phyloP scores from a whole-genome alignment of 2,888 invertebrate species.

The Laothoe populi region DNA sequence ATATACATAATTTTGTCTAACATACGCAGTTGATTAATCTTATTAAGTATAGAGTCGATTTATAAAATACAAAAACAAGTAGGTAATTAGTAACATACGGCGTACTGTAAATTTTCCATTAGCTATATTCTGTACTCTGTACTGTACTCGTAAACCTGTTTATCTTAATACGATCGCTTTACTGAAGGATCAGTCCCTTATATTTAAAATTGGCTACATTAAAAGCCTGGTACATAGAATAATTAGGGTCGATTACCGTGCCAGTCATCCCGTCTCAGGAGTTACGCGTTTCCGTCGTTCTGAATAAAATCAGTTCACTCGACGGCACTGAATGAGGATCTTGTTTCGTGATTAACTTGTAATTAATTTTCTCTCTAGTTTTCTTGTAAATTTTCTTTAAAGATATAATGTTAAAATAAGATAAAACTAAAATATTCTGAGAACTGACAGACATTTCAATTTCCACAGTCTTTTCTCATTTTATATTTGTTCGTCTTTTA shows the following conservation, averaged over 20 bases:
- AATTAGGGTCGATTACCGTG: conserved; percentile 46
- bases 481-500: neutral
- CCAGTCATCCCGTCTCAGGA: conserved; percentile 30
- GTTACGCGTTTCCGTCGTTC: conserved; percentile 24
- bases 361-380: conserved; percentile 11
- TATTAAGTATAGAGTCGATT: neutral
- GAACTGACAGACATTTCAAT: neutral
- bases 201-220: neutral
- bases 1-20: too few relatives aligned
- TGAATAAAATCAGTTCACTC: conserved; percentile 44
- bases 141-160: neutral
- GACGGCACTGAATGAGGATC: conserved; percentile 3
- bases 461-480: neutral
- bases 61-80: too few relatives aligned
- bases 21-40: neutral
- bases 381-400: neutral
- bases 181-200: neutral
- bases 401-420: neutral
- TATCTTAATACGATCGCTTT: neutral
- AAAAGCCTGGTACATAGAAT: conserved; percentile 31
- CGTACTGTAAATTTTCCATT: neutral
- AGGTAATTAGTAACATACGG: neutral
- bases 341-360: neutral
- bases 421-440: neutral
- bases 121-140: neutral